Evolutionary conservation across 2,888 invertebrate genomes (phyloP).

Genomic region (Falcaria lacertinaria): DNA sequence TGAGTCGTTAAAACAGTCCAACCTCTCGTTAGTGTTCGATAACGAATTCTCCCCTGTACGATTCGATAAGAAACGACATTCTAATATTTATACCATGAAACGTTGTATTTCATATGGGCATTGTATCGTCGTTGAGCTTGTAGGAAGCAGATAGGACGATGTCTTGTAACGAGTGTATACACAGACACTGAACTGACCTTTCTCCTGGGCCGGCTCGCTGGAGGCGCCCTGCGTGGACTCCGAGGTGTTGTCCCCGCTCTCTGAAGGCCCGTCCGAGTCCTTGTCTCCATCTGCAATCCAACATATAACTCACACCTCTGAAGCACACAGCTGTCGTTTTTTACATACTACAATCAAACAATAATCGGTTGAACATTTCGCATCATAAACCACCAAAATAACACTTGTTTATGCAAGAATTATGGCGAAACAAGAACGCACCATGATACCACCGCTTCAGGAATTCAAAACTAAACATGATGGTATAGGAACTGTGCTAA

Average conservation of each 20-base stretch:
- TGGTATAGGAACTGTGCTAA: constrained; percentile 42
- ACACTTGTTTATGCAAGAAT: constrained; percentile 10
- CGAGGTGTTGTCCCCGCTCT: constrained; percentile 75
- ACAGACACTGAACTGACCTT: no score
- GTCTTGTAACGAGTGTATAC: no score
- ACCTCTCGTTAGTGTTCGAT: constrained; percentile 21
- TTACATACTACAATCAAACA: constrained; percentile 28
- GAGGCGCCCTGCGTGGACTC: constrained; percentile 68
- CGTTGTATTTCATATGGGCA: no score
- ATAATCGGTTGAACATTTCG: constrained; percentile 14
- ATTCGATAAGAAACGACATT: constrained; percentile 22
- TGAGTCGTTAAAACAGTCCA: constrained; percentile 23
- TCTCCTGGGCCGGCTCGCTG: constrained; percentile 73
- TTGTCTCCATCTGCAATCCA: constrained; percentile 71
- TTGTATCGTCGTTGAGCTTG: no score
- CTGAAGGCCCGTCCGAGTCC: constrained; percentile 75
- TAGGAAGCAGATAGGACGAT: no score
- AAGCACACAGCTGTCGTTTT: constrained; percentile 28
- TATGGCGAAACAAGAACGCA: constrained; percentile 35
- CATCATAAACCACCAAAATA: constrained; percentile 7
- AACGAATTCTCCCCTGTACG: constrained; percentile 18
- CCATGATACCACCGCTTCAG: constrained; percentile 72
- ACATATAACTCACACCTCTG: constrained; percentile 25
- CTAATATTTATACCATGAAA: constrained; percentile 9
- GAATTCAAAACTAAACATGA: constrained; percentile 73